Base-by-base conservation (phyloP, 2,888 invertebrate genomes). In the Drosophila melanosoma region DNA sequence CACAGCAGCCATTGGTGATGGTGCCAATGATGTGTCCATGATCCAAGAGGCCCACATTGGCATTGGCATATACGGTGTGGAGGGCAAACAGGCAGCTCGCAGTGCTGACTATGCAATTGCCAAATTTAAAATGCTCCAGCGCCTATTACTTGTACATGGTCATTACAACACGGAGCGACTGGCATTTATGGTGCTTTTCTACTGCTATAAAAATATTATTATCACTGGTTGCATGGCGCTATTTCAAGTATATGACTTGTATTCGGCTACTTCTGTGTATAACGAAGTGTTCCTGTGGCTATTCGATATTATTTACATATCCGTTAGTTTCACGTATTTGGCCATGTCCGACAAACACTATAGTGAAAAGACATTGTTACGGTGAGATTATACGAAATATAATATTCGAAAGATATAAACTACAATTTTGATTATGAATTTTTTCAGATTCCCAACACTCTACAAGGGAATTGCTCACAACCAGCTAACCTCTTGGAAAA, bases 11-110 rank as follows among this genome's bases (percentile, higher is more conserved):
- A 97, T 99, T 49, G 99, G 99, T 0, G 99, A 99, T 91, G 99
- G 99, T 0, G 99, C 98, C 48, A 99, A 99, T 93, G 99, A 99
- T 92, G 98, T 99, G 42, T 97, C 98, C 45, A 99, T 99, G 99
- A 98, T 99, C 86, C 98, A 98, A 91, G 98, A 98, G 91, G 98
- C 99, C 0, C 98, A 99, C 89, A 97, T 98, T 17, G 98, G 98
- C 63, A 94, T 98, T 67, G 98, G 97, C 79, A 95, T 96, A 60
- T 94, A 95, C 75, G 95, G 95, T 7, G 94, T 94, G 64, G 96
- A 96, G 78, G 96, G 96, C 0, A 94, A 95, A 51, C 96, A 96
- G 83, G 96, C 95, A 0, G 95, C 95, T 2, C 95, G 95, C 60
- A 96, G 96, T 79, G 96, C 97, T 0, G 98, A 98, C 92, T 98